Evolutionary conservation across 2,113 vertebrate genomes (phyloP), one percentile per base, ranked within the genome.

Genomic region (Sarotherodon lohbergeri): DNA sequence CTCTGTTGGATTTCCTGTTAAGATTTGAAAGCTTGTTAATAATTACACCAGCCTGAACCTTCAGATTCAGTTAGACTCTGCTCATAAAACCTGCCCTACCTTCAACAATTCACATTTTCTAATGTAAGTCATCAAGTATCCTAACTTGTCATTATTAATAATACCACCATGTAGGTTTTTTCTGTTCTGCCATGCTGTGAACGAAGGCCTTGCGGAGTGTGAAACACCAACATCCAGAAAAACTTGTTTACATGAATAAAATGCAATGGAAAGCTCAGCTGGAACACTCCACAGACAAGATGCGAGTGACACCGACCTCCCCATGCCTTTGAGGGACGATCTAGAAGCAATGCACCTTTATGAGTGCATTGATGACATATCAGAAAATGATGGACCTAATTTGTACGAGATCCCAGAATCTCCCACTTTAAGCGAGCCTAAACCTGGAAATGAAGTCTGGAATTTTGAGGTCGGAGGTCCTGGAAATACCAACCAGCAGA

Each of bases 21-120:
- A 82, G 85, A 81, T 93, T 94, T 94, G 94, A 95, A 95, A 88
- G 8, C 22, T 36, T 90, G 95, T 95, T 93, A 95, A 95, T 95
- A 9, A 95, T 95, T 95, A 95, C 36, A 66, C 89, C 17, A 80
- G 55, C 27, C 8, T 81, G 66, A 87, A 52, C 68, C 5, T 13
- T 81, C 27, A 24, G 80, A 12, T 52, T 86, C 22, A 50, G 79
- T 48, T 76, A 27, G 50, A 73, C 79, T 83, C 14, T 7, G 56
- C 83, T 59, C 80, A 54, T 86, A 71, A 83, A 90, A 81, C 59
- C 59, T 39, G 19, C 79, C 22, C 56, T 57, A 24, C n/a, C 73
- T 76, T 73, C 17, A 63, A 1, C 19, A 29, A 19, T 17, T 57
- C 34, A 17, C 59, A 41, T 27, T 48, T 11, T 12, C 10, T 27